Evolutionary conservation across 2,797 vertebrate genomes (phyloP).

Genomic region (Psittacula derbiana): DNA sequence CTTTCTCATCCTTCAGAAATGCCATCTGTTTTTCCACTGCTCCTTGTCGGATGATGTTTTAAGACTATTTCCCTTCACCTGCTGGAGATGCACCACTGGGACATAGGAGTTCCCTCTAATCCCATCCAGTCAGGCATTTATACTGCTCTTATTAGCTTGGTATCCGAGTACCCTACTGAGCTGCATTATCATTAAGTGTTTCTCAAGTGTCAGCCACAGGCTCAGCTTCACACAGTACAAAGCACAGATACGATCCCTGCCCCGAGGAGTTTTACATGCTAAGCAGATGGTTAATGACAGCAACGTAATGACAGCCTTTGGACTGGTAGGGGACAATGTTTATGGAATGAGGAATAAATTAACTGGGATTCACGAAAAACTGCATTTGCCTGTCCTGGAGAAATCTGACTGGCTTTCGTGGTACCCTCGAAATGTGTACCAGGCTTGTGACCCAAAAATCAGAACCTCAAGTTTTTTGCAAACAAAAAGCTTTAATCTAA

Average conservation of each 20-base stretch:
- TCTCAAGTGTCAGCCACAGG: constrained; percentile 56
- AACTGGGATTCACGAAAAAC: background rate
- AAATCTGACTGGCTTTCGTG: background rate
- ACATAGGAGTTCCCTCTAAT: constrained; percentile 46
- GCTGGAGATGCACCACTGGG: background rate
- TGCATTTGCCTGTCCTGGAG: background rate
- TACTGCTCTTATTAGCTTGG: constrained; percentile 49
- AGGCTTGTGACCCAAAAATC: background rate
- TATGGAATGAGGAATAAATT: constrained; percentile 27
- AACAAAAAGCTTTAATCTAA: background rate
- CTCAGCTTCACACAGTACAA: constrained; percentile 39
- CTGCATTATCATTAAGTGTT: constrained; percentile 61
- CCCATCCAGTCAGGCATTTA: constrained; percentile 51
- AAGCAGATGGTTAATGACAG: constrained; percentile 62
- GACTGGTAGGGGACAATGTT: constrained; percentile 12
- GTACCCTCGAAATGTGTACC: background rate
- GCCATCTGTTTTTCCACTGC: background rate
- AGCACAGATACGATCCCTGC: constrained; percentile 39
- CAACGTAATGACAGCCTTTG: constrained; percentile 1
- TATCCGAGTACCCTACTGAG: constrained; percentile 38
- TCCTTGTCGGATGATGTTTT: background rate
- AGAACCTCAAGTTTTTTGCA: background rate
- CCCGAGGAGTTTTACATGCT: constrained; percentile 52
- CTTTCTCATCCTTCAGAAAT: background rate
- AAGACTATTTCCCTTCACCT: constrained; percentile 41